Conservation (phyloP, 2,797 vertebrate genomes). For the Hydrophis major region DNA sequence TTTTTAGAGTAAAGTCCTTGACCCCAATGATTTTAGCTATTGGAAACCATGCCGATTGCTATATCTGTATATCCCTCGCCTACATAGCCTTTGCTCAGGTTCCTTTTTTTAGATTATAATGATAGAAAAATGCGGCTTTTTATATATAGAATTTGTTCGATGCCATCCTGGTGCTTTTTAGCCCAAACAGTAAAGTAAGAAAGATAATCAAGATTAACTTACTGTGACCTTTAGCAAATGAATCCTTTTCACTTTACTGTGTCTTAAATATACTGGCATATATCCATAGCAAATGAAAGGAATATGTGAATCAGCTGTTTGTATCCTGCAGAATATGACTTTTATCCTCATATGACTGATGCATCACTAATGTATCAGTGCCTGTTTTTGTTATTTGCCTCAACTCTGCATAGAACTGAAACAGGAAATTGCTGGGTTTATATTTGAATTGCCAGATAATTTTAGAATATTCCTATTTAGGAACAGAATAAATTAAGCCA, state of each 20-base stretch:
- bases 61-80: neutral
- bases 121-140: neutral
- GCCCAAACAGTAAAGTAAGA: neutral
- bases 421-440: neutral
- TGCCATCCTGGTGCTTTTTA: neutral
- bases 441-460: neutral
- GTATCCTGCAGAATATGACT: neutral
- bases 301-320: neutral
- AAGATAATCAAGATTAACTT: neutral
- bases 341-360: constrained; percentile 7
- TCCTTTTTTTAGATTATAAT: neutral
- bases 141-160: neutral
- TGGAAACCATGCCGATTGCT: neutral
- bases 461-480: neutral
- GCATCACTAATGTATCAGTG: neutral
- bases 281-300: neutral
- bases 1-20: no score
- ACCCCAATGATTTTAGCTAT: neutral
- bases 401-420: neutral
- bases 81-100: neutral
- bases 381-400: neutral
- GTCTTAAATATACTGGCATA: neutral
- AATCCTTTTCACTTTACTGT: neutral
- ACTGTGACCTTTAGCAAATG: no score
- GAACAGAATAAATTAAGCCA: neutral